These are phyloP conservation scores for Passer domesticus DNA, from an alignment of 2,113 vertebrate species.

Conservation along the genomic window DNA sequence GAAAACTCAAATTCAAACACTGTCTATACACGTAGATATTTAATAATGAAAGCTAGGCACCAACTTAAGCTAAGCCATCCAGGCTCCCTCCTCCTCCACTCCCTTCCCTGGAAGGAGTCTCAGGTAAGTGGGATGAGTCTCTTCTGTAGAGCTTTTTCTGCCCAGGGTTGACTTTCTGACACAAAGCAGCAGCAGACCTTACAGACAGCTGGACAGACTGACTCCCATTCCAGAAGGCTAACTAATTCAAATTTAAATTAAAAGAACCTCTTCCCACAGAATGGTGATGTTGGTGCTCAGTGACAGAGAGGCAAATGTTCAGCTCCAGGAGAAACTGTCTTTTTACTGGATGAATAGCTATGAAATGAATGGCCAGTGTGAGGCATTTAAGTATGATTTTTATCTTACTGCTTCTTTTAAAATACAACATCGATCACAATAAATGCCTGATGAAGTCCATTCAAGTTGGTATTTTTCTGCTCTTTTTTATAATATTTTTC, in stretches of 20 bases:
- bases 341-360: background rate
- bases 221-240: background rate
- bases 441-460: background rate
- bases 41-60: background rate
- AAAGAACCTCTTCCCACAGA: background rate
- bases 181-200: background rate
- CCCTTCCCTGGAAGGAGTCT: background rate
- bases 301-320: background rate
- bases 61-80: background rate
- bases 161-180: background rate
- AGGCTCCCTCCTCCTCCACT: background rate
- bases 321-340: background rate
- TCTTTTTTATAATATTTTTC: background rate
- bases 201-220: background rate
- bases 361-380: background rate
- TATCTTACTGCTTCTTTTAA: background rate
- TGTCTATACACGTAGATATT: background rate
- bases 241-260: background rate
- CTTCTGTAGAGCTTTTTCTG: background rate
- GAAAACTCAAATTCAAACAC: background rate
- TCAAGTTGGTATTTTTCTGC: background rate
- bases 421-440: background rate
- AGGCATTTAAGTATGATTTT: background rate
- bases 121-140: background rate
- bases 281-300: background rate